Conservation (phyloP, 2,888 invertebrate genomes). For the Unio pictorum region DNA sequence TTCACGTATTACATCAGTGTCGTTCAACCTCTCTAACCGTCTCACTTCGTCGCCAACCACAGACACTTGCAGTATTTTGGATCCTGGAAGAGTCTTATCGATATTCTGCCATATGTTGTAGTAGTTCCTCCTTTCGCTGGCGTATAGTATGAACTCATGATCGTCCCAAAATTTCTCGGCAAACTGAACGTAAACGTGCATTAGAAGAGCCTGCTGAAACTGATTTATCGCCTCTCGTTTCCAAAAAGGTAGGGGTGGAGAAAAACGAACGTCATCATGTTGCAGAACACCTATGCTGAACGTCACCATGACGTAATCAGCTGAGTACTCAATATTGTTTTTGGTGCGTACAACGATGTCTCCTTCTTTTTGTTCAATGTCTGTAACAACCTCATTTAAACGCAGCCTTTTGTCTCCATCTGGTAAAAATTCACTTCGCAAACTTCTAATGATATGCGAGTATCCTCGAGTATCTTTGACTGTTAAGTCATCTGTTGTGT, state of each 20-base stretch:
- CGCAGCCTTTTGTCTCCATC: not conserved
- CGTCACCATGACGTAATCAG: constrained; percentile 1
- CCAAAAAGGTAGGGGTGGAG: constrained; percentile 2
- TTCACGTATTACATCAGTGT: constrained; percentile 1
- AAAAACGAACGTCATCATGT: not conserved
- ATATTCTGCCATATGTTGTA: not conserved
- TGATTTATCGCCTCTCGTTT: constrained; percentile 5
- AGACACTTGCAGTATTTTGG: not conserved
- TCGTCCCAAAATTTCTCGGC: constrained; percentile 4
- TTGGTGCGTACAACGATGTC: not conserved
- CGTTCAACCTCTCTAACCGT: not conserved
- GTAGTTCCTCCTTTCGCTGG: constrained; percentile 1
- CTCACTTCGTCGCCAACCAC: not conserved
- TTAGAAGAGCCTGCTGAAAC: constrained; percentile 5
- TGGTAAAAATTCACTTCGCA: not conserved
- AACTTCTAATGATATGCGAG: not conserved
- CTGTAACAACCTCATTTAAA: not conserved
- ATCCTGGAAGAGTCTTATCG: constrained; percentile 1
- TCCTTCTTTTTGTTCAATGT: not conserved
- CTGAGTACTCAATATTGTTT: not conserved
- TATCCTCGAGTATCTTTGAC: constrained; percentile 1
- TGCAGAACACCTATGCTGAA: constrained; percentile 5
- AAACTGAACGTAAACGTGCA: constrained; percentile 4
- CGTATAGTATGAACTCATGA: constrained; percentile 2
- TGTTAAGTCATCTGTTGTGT: not conserved